Base-by-base conservation (phyloP, 2,113 vertebrate species). In the Cinclus cinclus region DNA sequence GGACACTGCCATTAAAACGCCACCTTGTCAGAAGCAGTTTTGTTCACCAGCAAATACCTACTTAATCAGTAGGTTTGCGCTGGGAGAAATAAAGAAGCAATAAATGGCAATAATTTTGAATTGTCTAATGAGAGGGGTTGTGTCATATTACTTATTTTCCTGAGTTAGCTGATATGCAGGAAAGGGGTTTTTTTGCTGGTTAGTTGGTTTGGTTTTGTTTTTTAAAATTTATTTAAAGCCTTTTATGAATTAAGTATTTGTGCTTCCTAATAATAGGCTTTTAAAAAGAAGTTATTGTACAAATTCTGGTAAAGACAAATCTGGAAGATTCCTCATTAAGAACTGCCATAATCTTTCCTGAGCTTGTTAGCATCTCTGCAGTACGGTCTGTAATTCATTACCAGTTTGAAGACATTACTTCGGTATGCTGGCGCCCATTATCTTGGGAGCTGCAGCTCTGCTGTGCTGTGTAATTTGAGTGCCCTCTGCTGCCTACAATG, bases 401-500 rank as follows among this genome's bases (percentile, higher is more conserved):
- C 3, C 12, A 5, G 8, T 65, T 74, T 44, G 44, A 90, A 77
- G 82, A 88, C 13, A 8, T 56, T 41, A 3, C 15, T 56, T 83
- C 46, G 13, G 2, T 23, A 9, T 25, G 12, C 33, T 37, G 13
- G 21, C 62, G 31, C 16, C 41, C 4, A 21, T 31, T 28, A 3
- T 35, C 31, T 62, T 25, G 21, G 59, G 15, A 74, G 35, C 55
- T 68, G 59, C 23, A 47, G 10, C 31, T 59, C 22, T 68, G 11
- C 31, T 30, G 13, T 60, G 20, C 6, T 3, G 35, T 83, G 92
- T 90, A 18, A 63, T 92, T 78, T 81, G 93, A 35, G 73, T 90
- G 92, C 96, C 95, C 95, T 96, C 96, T 96, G 53, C 92, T 96
- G 96, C 41, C 47, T 78, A 5, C 19, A 56, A 7, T 49, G 56